Base-by-base conservation (phyloP, 2,888 invertebrate genomes). In the Nemotelus nigrinus region DNA sequence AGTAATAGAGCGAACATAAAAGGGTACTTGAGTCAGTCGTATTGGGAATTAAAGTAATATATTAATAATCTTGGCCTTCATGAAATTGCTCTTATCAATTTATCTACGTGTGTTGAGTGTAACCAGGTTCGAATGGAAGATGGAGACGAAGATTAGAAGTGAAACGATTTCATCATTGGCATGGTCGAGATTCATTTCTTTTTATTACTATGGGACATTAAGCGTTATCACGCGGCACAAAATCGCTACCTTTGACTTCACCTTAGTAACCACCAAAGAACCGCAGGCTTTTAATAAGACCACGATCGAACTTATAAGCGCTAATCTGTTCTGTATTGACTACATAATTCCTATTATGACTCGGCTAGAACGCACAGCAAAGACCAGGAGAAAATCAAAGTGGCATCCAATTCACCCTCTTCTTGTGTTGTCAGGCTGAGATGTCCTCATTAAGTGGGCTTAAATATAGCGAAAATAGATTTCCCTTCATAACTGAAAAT, bases 371-470 rank as follows among this genome's bases (percentile, higher is more conserved):
- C 25, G 25, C 25, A 25, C 25, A 25, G 25, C 25, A 25, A 4
- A 2, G 68, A n/a, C 45, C 45, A 6, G 48, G 68, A 4, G 55
- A n/a, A 71, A 55, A 57, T 71, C 43, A 44, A 55, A 55, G 57
- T n/a, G 7, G 41, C 53, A 68, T 41, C 68, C 48, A n/a, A 25
- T 50, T 39, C 48, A n/a, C 68, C 55, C 41, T 41, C 43, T 43
- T 63, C 1, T 53, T 53, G 7, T 53, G 10, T 53, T 53, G 10
- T 10, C 53, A 53, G 48, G 63, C 47, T 63, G 74, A 39, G 43
- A 44, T 47, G 74, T 60, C 74, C 74, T 74, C 60, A 74, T 74
- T 74, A 74, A 74, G 60, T 74, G 60, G 60, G 74, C 74, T 74
- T 74, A 72, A 48, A 50, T 47, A 60, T 39, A 48, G 47, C 44